These are phyloP conservation scores for Ranitomeya variabilis DNA, from an alignment of 2,113 vertebrate genomes.

Conservation along the genomic window DNA sequence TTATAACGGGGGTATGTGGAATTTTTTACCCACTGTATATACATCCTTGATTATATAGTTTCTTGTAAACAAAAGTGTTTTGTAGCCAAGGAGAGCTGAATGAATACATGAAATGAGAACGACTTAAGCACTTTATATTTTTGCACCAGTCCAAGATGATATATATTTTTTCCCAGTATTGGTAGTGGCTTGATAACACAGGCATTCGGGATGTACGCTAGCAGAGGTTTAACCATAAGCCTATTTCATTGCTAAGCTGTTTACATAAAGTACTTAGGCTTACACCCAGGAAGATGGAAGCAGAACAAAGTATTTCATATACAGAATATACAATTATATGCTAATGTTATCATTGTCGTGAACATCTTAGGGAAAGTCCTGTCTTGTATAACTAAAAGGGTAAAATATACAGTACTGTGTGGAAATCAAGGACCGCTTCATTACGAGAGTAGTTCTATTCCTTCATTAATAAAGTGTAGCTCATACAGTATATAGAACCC, in stretches of 20 bases:
- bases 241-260: conserved; percentile 65
- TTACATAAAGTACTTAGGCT: conserved; percentile 64
- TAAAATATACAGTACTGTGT: neutral
- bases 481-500: no score
- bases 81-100: neutral
- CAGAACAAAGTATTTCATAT: neutral
- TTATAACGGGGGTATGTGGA: no score
- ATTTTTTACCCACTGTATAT: neutral
- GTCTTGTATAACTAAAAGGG: neutral
- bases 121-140: neutral
- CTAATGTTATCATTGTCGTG: neutral
- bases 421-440: no score
- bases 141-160: conserved; percentile 3
- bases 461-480: no score
- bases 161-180: conserved; percentile 1
- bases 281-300: conserved; percentile 42
- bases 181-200: conserved; percentile 54
- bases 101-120: neutral
- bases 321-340: neutral
- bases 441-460: no score
- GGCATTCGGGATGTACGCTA: conserved; percentile 54
- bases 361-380: neutral
- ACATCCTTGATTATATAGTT: neutral
- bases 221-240: conserved; percentile 56
- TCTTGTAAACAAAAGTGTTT: neutral